Base-by-base conservation (phyloP, 2,888 invertebrate genomes). In the Ferdinandea cuprea region DNA sequence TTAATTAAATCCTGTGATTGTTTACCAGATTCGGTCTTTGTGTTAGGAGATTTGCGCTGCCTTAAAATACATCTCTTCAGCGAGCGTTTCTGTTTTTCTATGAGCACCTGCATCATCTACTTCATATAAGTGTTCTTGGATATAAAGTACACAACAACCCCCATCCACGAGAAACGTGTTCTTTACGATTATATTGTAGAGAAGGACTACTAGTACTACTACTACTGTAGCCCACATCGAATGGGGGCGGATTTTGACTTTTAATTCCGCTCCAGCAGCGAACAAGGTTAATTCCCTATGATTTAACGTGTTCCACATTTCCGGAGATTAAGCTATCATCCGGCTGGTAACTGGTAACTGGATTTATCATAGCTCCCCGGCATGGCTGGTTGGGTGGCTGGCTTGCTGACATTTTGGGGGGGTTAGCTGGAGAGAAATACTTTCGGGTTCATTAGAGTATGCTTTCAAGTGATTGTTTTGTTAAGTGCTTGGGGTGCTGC, bases 241-340 rank as follows among this genome's bases (percentile, higher is more conserved):
- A 7, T 40, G 30, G 19, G 13, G 50, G 30, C 9, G 30, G 35
- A 17, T 40, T 71, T 78, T 78, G 78, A 72, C 66, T 77, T 83
- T 83, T 72, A 77, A 68, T 83, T 83, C 81, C 66, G 74, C 81
- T 83, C 78, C 81, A 83, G 56, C 78, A 83, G 61, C 71, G 78
- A 83, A 72, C 81, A 83, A 72, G 81, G 81, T 77, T 83, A 83
- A 83, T 83, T 83, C 78, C 48, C 61, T 78, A 83, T 83, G 81
- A 83, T 83, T 83, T 83, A 77, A 72, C 81, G 77, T 83, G 81
- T 83, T 78, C 81, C 81, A 83, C 81, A 83, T 83, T 83, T 83
- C 81, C 81, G 77, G 81, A 78, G 81, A 83, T 83, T 83, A 83
- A 83, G 77, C 81, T 83, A 83, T 83, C 81, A 83, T 83, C 81